Conservation (phyloP, 2,113 vertebrate genomes). For the Hiodon tergisus region DNA sequence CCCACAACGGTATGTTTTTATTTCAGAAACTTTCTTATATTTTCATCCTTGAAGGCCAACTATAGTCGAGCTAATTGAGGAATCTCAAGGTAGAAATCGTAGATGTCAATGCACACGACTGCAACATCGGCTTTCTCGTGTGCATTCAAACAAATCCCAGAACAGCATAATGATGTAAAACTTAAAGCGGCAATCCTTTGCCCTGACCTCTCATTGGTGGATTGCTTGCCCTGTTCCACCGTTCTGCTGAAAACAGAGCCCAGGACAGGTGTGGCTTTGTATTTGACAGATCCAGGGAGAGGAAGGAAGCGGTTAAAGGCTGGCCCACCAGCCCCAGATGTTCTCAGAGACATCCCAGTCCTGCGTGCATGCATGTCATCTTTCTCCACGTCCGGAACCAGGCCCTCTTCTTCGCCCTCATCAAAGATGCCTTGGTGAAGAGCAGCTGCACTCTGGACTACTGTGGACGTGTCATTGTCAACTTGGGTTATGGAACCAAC, state of each 20-base stretch:
- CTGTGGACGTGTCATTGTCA: neutral
- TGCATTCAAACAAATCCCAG: neutral
- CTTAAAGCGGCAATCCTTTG: neutral
- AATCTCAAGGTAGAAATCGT: too few relatives aligned
- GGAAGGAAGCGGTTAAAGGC: constrained; percentile 54
- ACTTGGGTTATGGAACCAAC: neutral
- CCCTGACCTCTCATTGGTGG: constrained; percentile 11
- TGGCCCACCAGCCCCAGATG: constrained; percentile 20
- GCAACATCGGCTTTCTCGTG: neutral
- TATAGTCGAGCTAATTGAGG: too few relatives aligned
- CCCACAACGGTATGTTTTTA: too few relatives aligned
- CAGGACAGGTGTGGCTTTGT: constrained; percentile 32
- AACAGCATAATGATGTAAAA: neutral
- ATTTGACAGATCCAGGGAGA: constrained; percentile 50
- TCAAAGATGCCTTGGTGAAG: neutral
- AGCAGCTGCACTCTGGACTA: neutral
- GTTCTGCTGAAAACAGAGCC: constrained; percentile 29
- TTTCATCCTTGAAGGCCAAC: too few relatives aligned
- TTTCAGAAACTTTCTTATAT: too few relatives aligned
- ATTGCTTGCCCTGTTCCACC: neutral
- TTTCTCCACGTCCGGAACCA: constrained; percentile 56
- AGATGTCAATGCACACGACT: too few relatives aligned
- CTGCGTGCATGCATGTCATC: constrained; percentile 66
- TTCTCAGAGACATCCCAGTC: constrained; percentile 55
- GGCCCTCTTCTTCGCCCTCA: neutral